phyloP scores from a whole-genome alignment of 2,888 invertebrate genomes.

The Macroteleia sp. region DNA sequence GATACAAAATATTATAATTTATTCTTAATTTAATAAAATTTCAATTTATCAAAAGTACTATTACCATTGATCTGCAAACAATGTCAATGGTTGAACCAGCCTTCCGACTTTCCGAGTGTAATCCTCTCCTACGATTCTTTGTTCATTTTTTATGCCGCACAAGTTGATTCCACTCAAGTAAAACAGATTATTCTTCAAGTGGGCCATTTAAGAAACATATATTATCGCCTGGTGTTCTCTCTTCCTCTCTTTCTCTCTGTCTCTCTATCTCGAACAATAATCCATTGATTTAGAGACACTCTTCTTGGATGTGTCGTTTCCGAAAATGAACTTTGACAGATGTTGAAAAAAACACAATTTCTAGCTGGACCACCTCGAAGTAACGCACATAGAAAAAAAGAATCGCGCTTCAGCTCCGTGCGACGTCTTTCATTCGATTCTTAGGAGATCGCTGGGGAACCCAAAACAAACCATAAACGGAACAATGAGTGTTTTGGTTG shows the following conservation, averaged over 20 bases:
- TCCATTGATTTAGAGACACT: slow-evolving; percentile 51
- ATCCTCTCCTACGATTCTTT: not conserved
- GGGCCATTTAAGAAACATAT: slow-evolving; percentile 40
- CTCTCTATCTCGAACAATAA: slow-evolving; percentile 43
- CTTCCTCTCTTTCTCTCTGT: no score
- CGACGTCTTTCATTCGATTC: slow-evolving; percentile 49
- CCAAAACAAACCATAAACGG: slow-evolving; percentile 78
- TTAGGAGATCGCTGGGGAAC: slow-evolving; percentile 62
- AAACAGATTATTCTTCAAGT: slow-evolving; percentile 49
- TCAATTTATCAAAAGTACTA: no score
- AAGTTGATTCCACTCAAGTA: slow-evolving; percentile 14
- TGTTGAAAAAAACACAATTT: slow-evolving; percentile 38
- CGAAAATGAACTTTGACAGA: slow-evolving; percentile 59
- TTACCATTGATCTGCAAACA: not conserved
- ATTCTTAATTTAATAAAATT: no score
- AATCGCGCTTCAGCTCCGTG: slow-evolving; percentile 39
- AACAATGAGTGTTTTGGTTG: slow-evolving; percentile 78
- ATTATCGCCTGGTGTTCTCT: slow-evolving; percentile 21
- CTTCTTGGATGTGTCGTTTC: slow-evolving; percentile 34
- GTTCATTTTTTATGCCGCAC: slow-evolving; percentile 17
- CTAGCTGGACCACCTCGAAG: slow-evolving; percentile 54
- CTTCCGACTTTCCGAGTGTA: not conserved
- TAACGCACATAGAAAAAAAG: slow-evolving; percentile 51
- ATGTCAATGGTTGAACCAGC: not conserved
- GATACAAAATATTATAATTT: no score